Evolutionary conservation across 2,888 invertebrate species (phyloP), one percentile per base, ranked within the genome.

Genomic region (Nasonovia ribisnigri): DNA sequence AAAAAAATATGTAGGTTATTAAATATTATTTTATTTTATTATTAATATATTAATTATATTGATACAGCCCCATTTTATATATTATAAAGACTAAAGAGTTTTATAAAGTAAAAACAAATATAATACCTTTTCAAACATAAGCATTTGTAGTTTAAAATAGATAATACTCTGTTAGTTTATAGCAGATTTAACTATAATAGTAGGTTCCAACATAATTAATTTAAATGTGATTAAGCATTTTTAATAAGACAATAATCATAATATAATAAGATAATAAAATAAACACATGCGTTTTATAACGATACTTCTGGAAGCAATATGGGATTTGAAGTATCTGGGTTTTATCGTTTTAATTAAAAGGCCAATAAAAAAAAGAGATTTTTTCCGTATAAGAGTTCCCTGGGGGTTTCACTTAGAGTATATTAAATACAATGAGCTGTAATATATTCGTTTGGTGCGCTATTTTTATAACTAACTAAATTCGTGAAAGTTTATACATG

Each of bases 291-390:
- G 46, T 67, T 89, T 57, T 29, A 89, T 43, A 57, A 57, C 20
- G n/a, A 46, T 77, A 24, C 48, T 11, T 60, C 42, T 24, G 16
- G 48, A 90, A 26, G 36, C 16, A 36, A 77, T n/a, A 67, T 90
- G n/a, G 29, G 67, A 11, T 57, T 67, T 90, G 67, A 67, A 67
- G 36, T 36, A 36, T 48, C 29, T 46, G 36, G 48, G 77, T 48
- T 77, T 90, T 90, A 90, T 90, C 26, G 48, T 90, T 51, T 90
- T 67, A 77, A 90, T 90, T 90, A 90, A 90, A 77, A 90, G 77
- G 3, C 36, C 77, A 48, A 90, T 90, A 48, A 67, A 90, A 46
- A 88, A 77, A n/a, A 87, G 51, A 51, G 10, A 24, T 20, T 48
- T 67, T 90, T 36, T 77, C 26, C 2, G 51, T 90, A 36, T 77